Evolutionary conservation across 2,797 vertebrate species (phyloP).

Genomic region (Mastacembelus armatus): DNA sequence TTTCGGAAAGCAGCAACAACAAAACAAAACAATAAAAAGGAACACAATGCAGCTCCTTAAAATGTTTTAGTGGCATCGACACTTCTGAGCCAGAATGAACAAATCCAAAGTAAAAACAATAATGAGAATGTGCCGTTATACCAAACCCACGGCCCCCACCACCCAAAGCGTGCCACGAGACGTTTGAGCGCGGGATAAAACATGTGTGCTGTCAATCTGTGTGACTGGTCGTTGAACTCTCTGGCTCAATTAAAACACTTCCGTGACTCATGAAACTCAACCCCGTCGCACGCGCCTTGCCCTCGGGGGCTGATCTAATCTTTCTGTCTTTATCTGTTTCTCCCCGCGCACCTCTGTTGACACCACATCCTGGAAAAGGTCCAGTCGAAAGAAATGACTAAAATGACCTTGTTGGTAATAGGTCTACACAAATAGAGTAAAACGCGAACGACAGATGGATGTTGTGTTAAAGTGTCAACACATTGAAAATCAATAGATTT

Average conservation of each 20-base stretch:
- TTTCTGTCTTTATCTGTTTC: not conserved
- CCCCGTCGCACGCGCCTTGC: constrained; percentile 59
- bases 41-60: too few relatives aligned
- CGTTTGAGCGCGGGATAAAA: constrained; percentile 4
- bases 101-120: not conserved
- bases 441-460: not conserved
- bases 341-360: constrained; percentile 39
- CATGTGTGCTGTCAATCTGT: constrained; percentile 61
- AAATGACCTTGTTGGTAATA: not conserved
- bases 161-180: not conserved
- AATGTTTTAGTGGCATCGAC: too few relatives aligned
- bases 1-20: too few relatives aligned
- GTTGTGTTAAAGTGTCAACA: not conserved
- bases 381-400: constrained; percentile 27
- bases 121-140: not conserved
- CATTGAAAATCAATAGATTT: not conserved
- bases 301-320: constrained; percentile 60
- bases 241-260: constrained; percentile 73
- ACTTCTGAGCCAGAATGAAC: too few relatives aligned
- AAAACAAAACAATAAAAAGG: too few relatives aligned
- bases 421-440: not conserved
- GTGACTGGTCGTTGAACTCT: constrained; percentile 80
- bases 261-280: constrained; percentile 74
- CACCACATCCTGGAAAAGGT: constrained; percentile 41
- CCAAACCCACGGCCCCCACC: not conserved